phyloP scores from a whole-genome alignment of 2,797 vertebrate genomes.

The Nannoperca obscura region DNA sequence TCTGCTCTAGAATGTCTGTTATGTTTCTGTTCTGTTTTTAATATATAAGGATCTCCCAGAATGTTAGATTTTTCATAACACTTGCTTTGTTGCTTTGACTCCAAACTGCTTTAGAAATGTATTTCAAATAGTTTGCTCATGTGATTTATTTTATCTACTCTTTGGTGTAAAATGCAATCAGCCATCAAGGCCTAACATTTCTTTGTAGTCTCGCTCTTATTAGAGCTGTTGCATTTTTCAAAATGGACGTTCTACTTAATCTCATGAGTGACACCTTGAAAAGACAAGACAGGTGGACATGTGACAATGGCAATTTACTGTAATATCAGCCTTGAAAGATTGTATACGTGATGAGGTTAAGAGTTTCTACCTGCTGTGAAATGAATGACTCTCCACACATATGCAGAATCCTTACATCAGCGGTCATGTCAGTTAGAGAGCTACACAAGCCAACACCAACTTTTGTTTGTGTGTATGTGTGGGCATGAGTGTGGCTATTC shows the following conservation, averaged over 20 bases:
- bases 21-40: neutral
- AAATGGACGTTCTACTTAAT: conserved; percentile 7
- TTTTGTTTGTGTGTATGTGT: conserved; percentile 31
- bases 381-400: conserved; percentile 17
- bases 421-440: conserved; percentile 11
- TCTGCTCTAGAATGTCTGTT: neutral
- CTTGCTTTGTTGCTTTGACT: neutral
- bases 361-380: conserved; percentile 4
- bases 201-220: neutral
- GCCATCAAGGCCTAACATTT: neutral
- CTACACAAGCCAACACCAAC: neutral
- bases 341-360: conserved; percentile 8
- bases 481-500: conserved; percentile 38
- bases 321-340: conserved; percentile 17
- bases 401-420: neutral
- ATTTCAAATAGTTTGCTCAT: neutral
- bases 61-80: neutral
- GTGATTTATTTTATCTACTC: neutral
- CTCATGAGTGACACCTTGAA: neutral
- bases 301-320: neutral
- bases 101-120: neutral
- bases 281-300: conserved; percentile 6
- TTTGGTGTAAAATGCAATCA: conserved; percentile 15
- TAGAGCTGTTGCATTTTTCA: neutral
- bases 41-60: neutral